Evolutionary conservation across 2,797 vertebrate species (phyloP).

Genomic region (Tokudaia tokunoshimensis): DNA sequence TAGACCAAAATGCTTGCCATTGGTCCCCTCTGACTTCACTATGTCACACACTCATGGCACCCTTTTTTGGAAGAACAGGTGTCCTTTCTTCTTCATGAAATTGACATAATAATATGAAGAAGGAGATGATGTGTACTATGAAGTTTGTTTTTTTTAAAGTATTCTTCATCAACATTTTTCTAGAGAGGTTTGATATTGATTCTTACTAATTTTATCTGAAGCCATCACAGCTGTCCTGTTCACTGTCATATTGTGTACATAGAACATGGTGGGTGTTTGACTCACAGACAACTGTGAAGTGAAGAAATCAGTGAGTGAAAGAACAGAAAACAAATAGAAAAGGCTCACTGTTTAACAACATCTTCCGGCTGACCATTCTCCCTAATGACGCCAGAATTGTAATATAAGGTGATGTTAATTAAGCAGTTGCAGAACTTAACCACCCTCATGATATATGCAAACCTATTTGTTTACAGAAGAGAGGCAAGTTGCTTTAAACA

Average conservation of each 20-base stretch:
- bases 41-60: neutral
- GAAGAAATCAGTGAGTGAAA: neutral
- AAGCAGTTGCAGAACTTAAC: slow-evolving; percentile 40
- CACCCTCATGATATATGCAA: slow-evolving; percentile 25
- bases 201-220: neutral
- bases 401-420: slow-evolving; percentile 58
- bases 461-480: slow-evolving; percentile 71
- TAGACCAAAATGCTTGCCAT: neutral
- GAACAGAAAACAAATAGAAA: slow-evolving; percentile 13
- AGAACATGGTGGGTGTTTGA: neutral
- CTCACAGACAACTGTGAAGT: neutral
- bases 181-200: neutral
- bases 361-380: neutral
- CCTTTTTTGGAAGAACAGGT: neutral
- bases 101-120: slow-evolving; percentile 23
- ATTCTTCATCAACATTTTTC: slow-evolving; percentile 3
- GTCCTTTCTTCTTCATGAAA: neutral
- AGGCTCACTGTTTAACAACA: neutral
- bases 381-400: neutral
- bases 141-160: neutral
- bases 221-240: neutral
- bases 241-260: neutral
- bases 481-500: slow-evolving; percentile 65
- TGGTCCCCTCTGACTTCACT: neutral
- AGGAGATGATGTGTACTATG: neutral